Base-by-base conservation (phyloP, 2,113 vertebrate genomes). In the Todiramphus chloris region DNA sequence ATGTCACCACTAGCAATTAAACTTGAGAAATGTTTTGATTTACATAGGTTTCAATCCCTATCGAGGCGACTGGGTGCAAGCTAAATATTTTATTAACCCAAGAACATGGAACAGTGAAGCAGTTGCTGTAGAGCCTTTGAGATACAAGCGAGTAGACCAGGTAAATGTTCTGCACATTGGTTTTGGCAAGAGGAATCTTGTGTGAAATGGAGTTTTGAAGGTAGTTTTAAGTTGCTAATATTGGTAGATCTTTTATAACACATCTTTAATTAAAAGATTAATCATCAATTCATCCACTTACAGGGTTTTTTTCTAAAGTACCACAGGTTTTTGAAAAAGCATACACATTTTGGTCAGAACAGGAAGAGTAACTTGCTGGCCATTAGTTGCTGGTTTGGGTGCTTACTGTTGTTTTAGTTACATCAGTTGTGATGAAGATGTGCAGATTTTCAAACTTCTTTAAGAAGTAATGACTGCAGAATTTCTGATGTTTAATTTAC, bases 31-130 rank as follows among this genome's bases (percentile, higher is more conserved):
- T 77, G 28, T 72, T 89, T 30, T 80, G 35, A 8, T 75, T 60
- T 59, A 53, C 59, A 10, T 53, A 99, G 99, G 98, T 92, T 99
- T 98, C 74, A 53, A 96, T 67, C 99, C 99, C 59, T 98, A 95
- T 97, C 98, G 98, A 96, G 99, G 99, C 70, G 99, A 99, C 96
- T 99, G 99, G 99, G 99, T 99, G 44, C 98, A 99, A 97, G 99
- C 98, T 0, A 98, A 99, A 70, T 99, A 99, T 94, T 98, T 98
- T 62, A 97, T 99, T 92, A 98, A 98, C 70, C 97, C 98, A 0
- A 87, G 87, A 41, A 97, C 98, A 1, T 99, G 98, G 98, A 98
- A 91, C 93, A 99, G 98, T 43, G 97, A 99, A 97, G 99, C 99
- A 69, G 80, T 97, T 56, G 98, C 95, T 17, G 98, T 99, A 77